Evolutionary conservation across 2,888 invertebrate species (phyloP).

Genomic region (Mythimna albipuncta): DNA sequence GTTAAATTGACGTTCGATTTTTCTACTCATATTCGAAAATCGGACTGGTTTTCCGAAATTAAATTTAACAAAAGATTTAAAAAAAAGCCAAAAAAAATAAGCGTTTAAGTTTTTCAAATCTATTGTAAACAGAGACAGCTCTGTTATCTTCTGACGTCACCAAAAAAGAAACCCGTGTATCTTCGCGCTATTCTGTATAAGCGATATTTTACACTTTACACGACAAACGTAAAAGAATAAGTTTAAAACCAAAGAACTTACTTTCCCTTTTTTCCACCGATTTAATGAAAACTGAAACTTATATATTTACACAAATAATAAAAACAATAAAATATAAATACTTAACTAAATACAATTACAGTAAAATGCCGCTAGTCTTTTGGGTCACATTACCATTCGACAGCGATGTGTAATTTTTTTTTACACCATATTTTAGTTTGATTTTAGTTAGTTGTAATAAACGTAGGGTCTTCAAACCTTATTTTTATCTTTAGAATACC

Average conservation of each 20-base stretch:
- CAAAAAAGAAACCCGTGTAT: background rate
- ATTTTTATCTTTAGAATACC: background rate
- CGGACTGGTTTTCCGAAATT: too few relatives aligned
- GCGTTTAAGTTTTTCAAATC: background rate
- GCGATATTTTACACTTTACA: background rate
- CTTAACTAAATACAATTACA: too few relatives aligned
- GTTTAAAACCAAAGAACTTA: background rate
- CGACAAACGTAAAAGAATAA: background rate
- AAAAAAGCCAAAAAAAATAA: background rate
- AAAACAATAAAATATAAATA: too few relatives aligned
- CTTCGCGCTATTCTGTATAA: background rate
- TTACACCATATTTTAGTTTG: too few relatives aligned
- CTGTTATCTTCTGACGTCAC: background rate
- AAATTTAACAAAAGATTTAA: too few relatives aligned
- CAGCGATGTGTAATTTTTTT: too few relatives aligned
- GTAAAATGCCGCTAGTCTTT: too few relatives aligned
- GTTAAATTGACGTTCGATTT: too few relatives aligned
- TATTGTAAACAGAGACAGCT: background rate
- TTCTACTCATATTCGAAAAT: too few relatives aligned
- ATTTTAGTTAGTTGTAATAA: too few relatives aligned
- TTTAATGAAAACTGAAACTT: background rate
- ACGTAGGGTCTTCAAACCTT: background rate
- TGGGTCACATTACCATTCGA: too few relatives aligned
- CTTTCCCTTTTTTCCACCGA: background rate
- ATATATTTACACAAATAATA: too few relatives aligned